Percentiles rank a stretch among this genome's conserved stretches.
These are phyloP conservation scores for Caenorhabditis sp. DNA, from an alignment of 2,888 invertebrate species.

Conservation along the genomic window DNA sequence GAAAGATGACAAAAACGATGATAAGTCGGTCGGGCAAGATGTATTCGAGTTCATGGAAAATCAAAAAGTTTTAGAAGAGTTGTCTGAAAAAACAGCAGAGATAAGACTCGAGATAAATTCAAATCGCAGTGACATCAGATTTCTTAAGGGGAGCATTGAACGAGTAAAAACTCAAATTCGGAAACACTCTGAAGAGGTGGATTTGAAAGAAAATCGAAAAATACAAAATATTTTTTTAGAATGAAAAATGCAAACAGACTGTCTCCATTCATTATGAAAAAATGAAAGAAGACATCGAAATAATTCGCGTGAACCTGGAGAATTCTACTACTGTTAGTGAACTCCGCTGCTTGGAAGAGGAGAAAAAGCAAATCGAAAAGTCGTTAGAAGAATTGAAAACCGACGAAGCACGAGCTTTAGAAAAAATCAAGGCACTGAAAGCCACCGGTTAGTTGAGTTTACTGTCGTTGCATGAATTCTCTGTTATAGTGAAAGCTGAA, in stretches of 20 bases:
- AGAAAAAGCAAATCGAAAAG: slow-evolving; percentile 14
- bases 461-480: not conserved
- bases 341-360: slow-evolving; percentile 25
- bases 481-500: slow-evolving; percentile 29
- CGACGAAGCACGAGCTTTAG: slow-evolving; percentile 3
- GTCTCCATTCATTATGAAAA: no score
- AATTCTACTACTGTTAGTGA: slow-evolving; percentile 17
- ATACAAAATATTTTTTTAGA: not conserved
- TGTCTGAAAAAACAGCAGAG: slow-evolving; percentile 13
- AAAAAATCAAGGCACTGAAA: slow-evolving; percentile 12
- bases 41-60: slow-evolving; percentile 15
- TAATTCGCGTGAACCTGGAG: slow-evolving; percentile 17
- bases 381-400: slow-evolving; percentile 6
- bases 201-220: slow-evolving; percentile 5
- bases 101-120: slow-evolving; percentile 15
- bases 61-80: slow-evolving; percentile 11
- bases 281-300: slow-evolving; percentile 1
- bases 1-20: slow-evolving; percentile 3
- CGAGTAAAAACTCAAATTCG: not conserved
- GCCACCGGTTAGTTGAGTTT: slow-evolving; percentile 14
- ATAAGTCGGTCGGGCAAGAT: slow-evolving; percentile 8
- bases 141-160: not conserved
- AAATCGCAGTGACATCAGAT: not conserved
- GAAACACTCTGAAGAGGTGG: not conserved
- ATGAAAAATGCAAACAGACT: slow-evolving; percentile 9